Evolutionary conservation across 2,888 invertebrate genomes (phyloP).

Genomic region (Anarsia innoxiella): DNA sequence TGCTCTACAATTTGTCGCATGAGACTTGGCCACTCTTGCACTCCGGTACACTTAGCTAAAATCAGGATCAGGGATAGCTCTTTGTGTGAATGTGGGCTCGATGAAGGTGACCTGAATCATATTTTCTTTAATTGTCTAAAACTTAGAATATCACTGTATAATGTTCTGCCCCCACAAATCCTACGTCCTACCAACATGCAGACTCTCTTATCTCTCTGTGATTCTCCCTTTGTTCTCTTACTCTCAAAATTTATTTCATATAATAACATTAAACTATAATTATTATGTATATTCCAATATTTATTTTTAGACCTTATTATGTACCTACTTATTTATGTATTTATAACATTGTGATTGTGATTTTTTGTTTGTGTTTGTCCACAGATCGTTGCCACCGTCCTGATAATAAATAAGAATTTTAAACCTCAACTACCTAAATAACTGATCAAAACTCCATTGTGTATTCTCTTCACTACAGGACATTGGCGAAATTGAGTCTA

Average conservation of each 20-base stretch:
- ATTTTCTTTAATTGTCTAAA: background rate
- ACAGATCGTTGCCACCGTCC: no score
- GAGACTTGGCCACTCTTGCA: background rate
- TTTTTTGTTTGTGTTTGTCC: no score
- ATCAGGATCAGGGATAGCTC: background rate
- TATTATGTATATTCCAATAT: no score
- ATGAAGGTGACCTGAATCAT: background rate
- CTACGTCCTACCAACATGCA: background rate
- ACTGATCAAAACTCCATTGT: no score
- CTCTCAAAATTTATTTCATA: background rate
- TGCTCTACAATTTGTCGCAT: background rate
- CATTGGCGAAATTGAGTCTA: no score
- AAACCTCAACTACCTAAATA: no score
- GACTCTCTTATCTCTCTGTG: background rate
- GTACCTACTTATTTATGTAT: no score
- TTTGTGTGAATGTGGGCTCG: background rate
- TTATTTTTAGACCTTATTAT: no score
- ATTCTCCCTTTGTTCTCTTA: background rate
- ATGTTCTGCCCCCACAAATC: background rate
- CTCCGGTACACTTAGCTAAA: background rate
- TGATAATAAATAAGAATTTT: no score
- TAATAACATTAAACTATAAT: background rate
- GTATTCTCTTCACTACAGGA: no score
- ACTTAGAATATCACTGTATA: no score
- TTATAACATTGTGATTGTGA: no score